Percentiles rank a stretch among this genome's conserved stretches.
Conservation (phyloP, 53 echinoderm and acorn worm species). For the Echinarachnius parma region DNA sequence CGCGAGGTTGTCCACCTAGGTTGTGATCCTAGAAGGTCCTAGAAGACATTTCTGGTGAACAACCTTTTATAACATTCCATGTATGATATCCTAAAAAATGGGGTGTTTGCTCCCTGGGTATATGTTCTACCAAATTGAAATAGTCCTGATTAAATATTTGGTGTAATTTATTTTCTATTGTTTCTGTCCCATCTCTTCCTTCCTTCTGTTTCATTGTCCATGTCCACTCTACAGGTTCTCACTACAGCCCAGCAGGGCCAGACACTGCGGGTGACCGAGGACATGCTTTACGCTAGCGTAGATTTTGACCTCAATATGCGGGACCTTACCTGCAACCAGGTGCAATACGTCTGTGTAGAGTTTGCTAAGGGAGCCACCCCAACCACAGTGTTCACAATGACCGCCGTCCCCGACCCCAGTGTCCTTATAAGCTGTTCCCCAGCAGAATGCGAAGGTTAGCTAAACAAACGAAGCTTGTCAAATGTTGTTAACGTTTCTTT, state of each 20-base stretch:
- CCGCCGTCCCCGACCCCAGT: conserved; percentile 65
- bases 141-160: too few relatives aligned
- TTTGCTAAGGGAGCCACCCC: conserved; percentile 66
- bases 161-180: too few relatives aligned
- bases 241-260: conserved; percentile 39
- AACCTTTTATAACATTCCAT: too few relatives aligned
- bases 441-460: conserved; percentile 84
- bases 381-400: conserved; percentile 56
- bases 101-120: too few relatives aligned
- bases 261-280: conserved; percentile 35
- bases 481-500: too few relatives aligned
- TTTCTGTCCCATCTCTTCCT: too few relatives aligned
- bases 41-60: too few relatives aligned
- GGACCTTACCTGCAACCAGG: conserved; percentile 61
- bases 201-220: background rate
- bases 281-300: conserved; percentile 69
- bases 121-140: too few relatives aligned
- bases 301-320: conserved; percentile 68
- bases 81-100: too few relatives aligned
- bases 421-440: conserved; percentile 72
- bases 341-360: conserved; percentile 78
- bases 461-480: too few relatives aligned
- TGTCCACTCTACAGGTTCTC: conserved; percentile 37
- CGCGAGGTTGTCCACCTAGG: too few relatives aligned
- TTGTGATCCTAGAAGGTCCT: too few relatives aligned